A percentile compares a stretch with the other conserved stretches of the same genome.
phyloP scores from a whole-genome alignment of 2,888 invertebrate genomes.

The Arctia plantaginis region DNA sequence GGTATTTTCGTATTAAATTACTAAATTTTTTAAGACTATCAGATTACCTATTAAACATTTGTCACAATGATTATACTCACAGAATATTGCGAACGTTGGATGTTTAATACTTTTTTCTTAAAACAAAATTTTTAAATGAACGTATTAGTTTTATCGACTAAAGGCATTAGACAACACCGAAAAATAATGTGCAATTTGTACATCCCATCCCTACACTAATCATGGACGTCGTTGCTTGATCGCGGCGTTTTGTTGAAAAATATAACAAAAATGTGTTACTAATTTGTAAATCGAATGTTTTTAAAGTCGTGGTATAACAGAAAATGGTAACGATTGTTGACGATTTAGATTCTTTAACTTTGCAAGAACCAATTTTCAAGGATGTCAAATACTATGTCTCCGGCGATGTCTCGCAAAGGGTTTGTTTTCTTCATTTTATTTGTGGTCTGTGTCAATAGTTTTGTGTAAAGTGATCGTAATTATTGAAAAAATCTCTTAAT shows the following conservation, averaged over 20 bases:
- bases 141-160: too few relatives aligned
- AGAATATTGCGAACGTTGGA: too few relatives aligned
- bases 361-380: conserved; percentile 90
- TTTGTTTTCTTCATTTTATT: conserved; percentile 76
- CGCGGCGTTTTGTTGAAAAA: conserved; percentile 71
- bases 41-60: too few relatives aligned
- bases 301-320: conserved; percentile 60
- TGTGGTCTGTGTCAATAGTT: conserved; percentile 63
- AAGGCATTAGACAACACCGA: too few relatives aligned
- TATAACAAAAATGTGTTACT: conserved; percentile 71
- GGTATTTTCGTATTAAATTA: too few relatives aligned
- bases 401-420: conserved; percentile 92
- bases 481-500: conserved; percentile 58
- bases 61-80: too few relatives aligned
- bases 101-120: too few relatives aligned
- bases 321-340: conserved; percentile 86
- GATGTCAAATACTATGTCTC: conserved; percentile 94
- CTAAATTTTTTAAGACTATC: too few relatives aligned
- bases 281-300: conserved; percentile 58
- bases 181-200: conserved; percentile 47
- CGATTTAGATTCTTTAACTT: conserved; percentile 84
- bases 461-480: conserved; percentile 50
- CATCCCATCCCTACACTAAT: conserved; percentile 55
- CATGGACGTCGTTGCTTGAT: conserved; percentile 77
- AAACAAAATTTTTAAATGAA: too few relatives aligned